Conservation (phyloP, 1,140 invertebrate species). For the Fopius arisanus region DNA sequence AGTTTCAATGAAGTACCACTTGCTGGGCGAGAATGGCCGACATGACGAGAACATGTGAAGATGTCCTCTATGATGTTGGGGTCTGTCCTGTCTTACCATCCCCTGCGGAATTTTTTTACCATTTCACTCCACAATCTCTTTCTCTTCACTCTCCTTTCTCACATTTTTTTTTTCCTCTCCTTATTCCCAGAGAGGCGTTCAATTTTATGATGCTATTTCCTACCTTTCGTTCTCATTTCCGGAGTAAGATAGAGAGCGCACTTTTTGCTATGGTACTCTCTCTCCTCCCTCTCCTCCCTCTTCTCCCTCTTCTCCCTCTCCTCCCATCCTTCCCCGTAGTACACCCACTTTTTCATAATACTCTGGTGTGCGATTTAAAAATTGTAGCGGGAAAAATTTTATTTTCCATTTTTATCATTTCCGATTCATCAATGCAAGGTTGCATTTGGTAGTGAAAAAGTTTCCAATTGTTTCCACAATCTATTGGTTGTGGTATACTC, state of each 20-base stretch:
- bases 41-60: not conserved
- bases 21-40: not conserved
- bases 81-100: slow-evolving; percentile 2
- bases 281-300: too few species aligned
- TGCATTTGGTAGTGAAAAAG: too few species aligned
- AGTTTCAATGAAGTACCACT: not conserved
- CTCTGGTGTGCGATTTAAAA: not conserved
- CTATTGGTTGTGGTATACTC: too few species aligned
- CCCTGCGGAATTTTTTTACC: slow-evolving; percentile 25
- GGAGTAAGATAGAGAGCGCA: slow-evolving; percentile 5
- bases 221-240: slow-evolving; percentile 33
- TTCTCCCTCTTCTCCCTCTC: too few species aligned
- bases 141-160: slow-evolving; percentile 4
- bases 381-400: not conserved
- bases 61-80: not conserved
- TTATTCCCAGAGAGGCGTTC: slow-evolving; percentile 31
- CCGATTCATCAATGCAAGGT: too few species aligned
- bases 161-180: not conserved
- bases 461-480: too few species aligned
- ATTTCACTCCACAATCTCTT: slow-evolving; percentile 11
- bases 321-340: not conserved
- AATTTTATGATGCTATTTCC: slow-evolving; percentile 36
- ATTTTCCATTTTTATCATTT: not conserved
- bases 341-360: not conserved
- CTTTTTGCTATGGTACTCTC: not conserved